These are phyloP conservation scores for Rapana venosa DNA, from an alignment of 2,888 invertebrate genomes.

Conservation along the genomic window DNA sequence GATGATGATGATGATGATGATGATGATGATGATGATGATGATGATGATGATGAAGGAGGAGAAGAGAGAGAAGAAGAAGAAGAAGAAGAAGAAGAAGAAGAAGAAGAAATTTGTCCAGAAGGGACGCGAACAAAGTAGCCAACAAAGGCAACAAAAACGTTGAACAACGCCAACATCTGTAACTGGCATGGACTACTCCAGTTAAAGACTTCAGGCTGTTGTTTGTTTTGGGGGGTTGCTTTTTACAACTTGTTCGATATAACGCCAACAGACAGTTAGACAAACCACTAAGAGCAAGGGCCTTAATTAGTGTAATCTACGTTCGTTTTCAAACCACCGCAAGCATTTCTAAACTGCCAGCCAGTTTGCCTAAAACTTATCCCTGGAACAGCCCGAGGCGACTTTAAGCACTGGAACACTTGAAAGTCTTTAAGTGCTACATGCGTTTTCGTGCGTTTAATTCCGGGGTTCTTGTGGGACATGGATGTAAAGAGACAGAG, in stretches of 20 bases:
- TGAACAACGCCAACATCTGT: too few relatives aligned
- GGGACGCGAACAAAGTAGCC: neutral
- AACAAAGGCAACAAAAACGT: too few relatives aligned
- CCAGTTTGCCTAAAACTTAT: neutral
- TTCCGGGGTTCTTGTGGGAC: neutral
- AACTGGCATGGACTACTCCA: too few relatives aligned
- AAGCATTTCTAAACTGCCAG: neutral
- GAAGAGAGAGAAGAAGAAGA: too few relatives aligned
- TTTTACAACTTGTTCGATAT: conserved; percentile 28
- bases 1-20: too few relatives aligned
- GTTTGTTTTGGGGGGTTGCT: neutral
- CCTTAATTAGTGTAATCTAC: neutral
- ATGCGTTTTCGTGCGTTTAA: conserved; percentile 5
- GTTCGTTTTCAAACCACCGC: conserved; percentile 10
- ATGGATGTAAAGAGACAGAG: conserved; percentile 16
- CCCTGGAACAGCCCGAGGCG: neutral
- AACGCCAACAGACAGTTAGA: neutral
- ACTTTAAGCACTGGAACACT: neutral
- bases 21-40: too few relatives aligned
- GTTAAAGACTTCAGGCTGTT: too few relatives aligned
- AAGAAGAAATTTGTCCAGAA: neutral
- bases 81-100: neutral
- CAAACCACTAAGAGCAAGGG: neutral
- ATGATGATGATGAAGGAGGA: too few relatives aligned
- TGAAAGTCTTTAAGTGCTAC: conserved; percentile 30